Conservation (phyloP, 2,888 invertebrate species). For the Blastobasis lacticolella region DNA sequence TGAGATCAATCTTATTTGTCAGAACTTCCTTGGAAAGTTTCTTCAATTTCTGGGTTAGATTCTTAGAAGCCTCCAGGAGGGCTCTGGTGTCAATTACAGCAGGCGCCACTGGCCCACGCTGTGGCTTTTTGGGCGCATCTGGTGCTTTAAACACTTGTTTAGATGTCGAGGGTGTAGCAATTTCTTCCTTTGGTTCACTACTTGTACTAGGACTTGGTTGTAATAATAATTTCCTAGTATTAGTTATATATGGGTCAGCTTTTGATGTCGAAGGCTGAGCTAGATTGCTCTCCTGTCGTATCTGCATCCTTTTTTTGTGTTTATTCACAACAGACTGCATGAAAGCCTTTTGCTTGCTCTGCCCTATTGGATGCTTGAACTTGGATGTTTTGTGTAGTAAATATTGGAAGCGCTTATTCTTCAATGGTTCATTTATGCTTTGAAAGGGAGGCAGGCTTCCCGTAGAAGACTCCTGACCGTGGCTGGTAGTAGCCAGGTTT, state of each 20-base stretch:
- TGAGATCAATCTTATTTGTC: conserved; percentile 77
- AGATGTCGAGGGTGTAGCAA: conserved; percentile 51
- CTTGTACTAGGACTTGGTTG: conserved; percentile 34
- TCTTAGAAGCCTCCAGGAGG: conserved; percentile 91
- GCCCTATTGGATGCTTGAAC: conserved; percentile 65
- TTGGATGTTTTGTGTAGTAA: conserved; percentile 68
- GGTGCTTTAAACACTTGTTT: conserved; percentile 53
- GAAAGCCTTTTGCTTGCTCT: conserved; percentile 67
- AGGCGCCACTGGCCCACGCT: conserved; percentile 46
- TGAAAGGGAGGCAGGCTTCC: conserved; percentile 61
- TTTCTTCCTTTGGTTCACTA: conserved; percentile 36
- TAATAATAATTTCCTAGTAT: conserved; percentile 48
- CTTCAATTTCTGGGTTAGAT: conserved; percentile 91
- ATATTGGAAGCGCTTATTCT: conserved; percentile 68
- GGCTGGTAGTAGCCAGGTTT: conserved; percentile 64
- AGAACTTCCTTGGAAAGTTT: conserved; percentile 92
- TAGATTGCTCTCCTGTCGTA: conserved; percentile 40
- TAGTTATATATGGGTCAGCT: conserved; percentile 53
- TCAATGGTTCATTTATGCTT: conserved; percentile 62
- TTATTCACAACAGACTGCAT: conserved; percentile 70
- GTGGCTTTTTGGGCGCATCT: conserved; percentile 53
- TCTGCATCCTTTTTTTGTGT: conserved; percentile 65
- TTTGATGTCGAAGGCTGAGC: conserved; percentile 61
- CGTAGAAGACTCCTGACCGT: conserved; percentile 53
- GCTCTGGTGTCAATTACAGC: conserved; percentile 79